Evolutionary conservation across 2,797 vertebrate genomes (phyloP).

Genomic region (Merluccius polli): DNA sequence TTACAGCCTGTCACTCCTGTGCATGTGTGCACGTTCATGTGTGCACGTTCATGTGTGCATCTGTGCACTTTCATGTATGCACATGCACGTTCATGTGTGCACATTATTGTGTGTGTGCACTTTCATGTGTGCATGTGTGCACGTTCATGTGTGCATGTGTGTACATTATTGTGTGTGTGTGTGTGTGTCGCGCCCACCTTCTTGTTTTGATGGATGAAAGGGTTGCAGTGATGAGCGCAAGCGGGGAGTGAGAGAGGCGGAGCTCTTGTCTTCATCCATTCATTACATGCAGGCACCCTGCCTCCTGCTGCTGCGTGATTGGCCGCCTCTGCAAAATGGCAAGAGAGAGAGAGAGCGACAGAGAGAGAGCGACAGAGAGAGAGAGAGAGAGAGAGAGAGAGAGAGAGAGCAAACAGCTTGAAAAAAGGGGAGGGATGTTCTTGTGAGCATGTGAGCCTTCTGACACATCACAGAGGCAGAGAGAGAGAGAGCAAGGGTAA

Average conservation of each 20-base stretch:
- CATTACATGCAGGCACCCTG: constrained; percentile 42
- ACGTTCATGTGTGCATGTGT: constrained; percentile 2
- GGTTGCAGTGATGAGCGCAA: constrained; percentile 10
- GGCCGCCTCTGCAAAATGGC: constrained; percentile 25
- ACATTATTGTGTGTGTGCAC: constrained; percentile 13
- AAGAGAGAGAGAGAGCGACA: constrained; percentile 9
- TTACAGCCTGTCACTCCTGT: neutral
- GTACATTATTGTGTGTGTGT: neutral
- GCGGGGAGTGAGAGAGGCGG: neutral
- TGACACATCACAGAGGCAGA: constrained; percentile 50
- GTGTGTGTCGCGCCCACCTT: constrained; percentile 26
- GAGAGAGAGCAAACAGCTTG: neutral
- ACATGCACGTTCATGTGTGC: constrained; percentile 1
- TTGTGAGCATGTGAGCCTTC: constrained; percentile 49
- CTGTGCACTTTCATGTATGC: constrained; percentile 8
- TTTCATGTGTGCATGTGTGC: constrained; percentile 7
- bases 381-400: neutral
- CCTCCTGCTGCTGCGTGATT: constrained; percentile 42
- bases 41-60: constrained; percentile 15
- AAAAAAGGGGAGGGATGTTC: neutral
- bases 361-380: neutral
- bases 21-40: constrained; percentile 1
- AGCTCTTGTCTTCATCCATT: constrained; percentile 42
- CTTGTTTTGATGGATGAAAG: constrained; percentile 44
- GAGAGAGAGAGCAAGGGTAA: neutral